These are phyloP conservation scores for Botia kubotai DNA, from an alignment of 2,797 vertebrate genomes.

Conservation along the genomic window DNA sequence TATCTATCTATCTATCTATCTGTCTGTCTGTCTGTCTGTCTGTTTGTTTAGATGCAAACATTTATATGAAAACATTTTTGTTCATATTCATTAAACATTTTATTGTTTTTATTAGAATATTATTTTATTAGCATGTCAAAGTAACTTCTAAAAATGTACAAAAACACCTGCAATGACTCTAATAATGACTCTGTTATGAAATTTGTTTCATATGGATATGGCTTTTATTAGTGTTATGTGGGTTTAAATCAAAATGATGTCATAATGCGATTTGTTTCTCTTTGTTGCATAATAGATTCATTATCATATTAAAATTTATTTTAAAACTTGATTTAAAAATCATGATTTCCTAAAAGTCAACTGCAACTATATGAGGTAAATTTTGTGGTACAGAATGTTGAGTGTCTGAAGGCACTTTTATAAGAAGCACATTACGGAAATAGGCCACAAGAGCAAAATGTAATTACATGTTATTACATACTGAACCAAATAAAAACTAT, in stretches of 20 bases:
- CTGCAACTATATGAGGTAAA: neutral
- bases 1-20: neutral
- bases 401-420: neutral
- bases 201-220: neutral
- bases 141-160: too few species aligned
- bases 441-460: neutral
- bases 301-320: neutral
- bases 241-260: neutral
- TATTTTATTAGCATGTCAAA: too few species aligned
- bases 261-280: neutral
- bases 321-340: neutral
- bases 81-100: too few species aligned
- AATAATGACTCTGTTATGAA: neutral
- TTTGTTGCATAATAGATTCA: neutral
- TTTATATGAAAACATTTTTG: too few species aligned
- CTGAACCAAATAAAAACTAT: constrained; percentile 6
- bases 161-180: neutral
- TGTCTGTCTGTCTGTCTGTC: too few species aligned
- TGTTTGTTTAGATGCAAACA: too few species aligned
- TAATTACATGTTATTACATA: neutral
- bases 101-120: too few species aligned
- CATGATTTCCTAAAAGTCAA: neutral
- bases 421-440: neutral
- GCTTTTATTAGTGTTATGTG: neutral
- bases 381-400: neutral